Evolutionary conservation across 2,113 vertebrate species (phyloP).

Genomic region (Corydoras sp.): DNA sequence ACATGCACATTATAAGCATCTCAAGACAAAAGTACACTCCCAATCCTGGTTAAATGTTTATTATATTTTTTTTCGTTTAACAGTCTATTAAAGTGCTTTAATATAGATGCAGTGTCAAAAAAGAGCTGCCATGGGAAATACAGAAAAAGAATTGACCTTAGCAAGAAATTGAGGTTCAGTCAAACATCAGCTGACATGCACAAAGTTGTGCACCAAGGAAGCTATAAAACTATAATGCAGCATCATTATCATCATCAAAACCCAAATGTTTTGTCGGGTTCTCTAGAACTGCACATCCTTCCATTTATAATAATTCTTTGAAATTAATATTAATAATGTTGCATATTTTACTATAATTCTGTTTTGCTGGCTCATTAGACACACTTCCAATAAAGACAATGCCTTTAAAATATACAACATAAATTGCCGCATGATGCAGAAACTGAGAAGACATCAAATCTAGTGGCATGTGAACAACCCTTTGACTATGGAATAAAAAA

Average conservation of each 20-base stretch:
- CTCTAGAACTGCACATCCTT: not conserved
- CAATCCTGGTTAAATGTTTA: slow-evolving; percentile 35
- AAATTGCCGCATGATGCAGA: too few species aligned
- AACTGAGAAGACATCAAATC: too few species aligned
- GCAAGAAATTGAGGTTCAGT: too few species aligned
- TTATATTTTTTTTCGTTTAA: slow-evolving; percentile 17
- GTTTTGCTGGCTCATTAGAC: not conserved
- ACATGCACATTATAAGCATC: not conserved
- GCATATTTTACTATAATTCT: not conserved
- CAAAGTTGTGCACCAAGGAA: too few species aligned
- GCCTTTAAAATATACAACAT: too few species aligned
- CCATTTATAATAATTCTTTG: not conserved
- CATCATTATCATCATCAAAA: too few species aligned
- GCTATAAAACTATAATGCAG: too few species aligned
- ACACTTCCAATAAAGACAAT: too few species aligned
- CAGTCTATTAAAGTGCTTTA: slow-evolving; percentile 29
- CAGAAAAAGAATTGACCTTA: not conserved
- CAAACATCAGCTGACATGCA: too few species aligned
- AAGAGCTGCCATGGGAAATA: slow-evolving; percentile 16
- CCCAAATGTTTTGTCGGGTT: too few species aligned
- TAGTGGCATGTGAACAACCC: too few species aligned
- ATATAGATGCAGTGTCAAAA: slow-evolving; percentile 8
- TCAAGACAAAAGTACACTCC: not conserved
- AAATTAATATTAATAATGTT: not conserved
- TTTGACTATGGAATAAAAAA: too few species aligned